A percentile compares a stretch with the other conserved stretches of the same genome.
These are phyloP conservation scores for Colostygia pectinataria DNA, from an alignment of 2,888 invertebrate species.

Conservation along the genomic window DNA sequence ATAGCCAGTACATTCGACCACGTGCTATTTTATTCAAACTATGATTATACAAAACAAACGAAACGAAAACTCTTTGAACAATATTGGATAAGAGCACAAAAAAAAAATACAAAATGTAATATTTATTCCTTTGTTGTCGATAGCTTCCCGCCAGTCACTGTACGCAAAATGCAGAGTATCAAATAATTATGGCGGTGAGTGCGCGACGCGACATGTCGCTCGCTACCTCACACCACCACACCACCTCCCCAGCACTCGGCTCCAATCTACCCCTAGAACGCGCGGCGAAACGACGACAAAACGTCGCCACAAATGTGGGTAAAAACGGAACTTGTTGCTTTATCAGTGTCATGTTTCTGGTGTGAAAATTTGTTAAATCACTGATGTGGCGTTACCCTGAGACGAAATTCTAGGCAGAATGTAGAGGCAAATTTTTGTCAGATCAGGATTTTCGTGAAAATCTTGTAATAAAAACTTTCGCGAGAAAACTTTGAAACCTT, in stretches of 20 bases:
- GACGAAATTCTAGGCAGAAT: slow-evolving; percentile 38
- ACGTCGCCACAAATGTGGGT: slow-evolving; percentile 65
- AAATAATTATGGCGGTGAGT: slow-evolving; percentile 75
- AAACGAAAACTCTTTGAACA: too few species aligned
- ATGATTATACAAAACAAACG: slow-evolving; percentile 4
- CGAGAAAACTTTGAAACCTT: slow-evolving; percentile 11
- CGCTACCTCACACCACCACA: slow-evolving; percentile 28
- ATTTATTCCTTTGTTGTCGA: too few species aligned
- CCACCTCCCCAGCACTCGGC: slow-evolving; percentile 34
- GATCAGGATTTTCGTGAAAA: slow-evolving; percentile 19
- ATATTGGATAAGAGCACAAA: too few species aligned
- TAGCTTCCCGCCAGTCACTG: slow-evolving; percentile 62
- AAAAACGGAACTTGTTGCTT: slow-evolving; percentile 77
- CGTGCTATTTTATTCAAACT: slow-evolving; percentile 6
- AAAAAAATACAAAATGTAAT: too few species aligned
- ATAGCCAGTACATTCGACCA: slow-evolving; percentile 13
- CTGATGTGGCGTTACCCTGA: slow-evolving; percentile 41
- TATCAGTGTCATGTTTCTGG: slow-evolving; percentile 67
- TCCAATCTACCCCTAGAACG: slow-evolving; percentile 40
- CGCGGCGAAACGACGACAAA: slow-evolving; percentile 55
- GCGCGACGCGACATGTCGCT: slow-evolving; percentile 55
- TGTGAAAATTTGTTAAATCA: slow-evolving; percentile 55
- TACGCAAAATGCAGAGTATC: slow-evolving; percentile 71
- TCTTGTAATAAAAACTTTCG: slow-evolving; percentile 15
- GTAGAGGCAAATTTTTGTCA: slow-evolving; percentile 28